Evolutionary conservation across 2,113 vertebrate genomes (phyloP).

Genomic region (Thymallus thymallus): DNA sequence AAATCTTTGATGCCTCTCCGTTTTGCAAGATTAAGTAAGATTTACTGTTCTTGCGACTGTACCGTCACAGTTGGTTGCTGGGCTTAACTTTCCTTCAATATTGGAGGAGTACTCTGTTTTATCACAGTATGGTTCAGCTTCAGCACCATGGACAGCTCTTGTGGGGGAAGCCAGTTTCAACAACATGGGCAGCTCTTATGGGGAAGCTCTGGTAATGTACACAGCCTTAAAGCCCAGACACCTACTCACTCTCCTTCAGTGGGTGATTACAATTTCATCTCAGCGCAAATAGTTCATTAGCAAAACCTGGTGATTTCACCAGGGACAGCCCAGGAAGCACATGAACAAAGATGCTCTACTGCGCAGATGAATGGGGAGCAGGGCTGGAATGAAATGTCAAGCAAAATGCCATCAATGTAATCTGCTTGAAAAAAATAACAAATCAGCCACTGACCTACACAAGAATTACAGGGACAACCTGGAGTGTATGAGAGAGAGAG

Average conservation of each 20-base stretch:
- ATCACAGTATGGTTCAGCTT: too few relatives aligned
- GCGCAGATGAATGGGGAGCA: slow-evolving; percentile 9
- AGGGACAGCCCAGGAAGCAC: background rate
- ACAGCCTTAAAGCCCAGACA: background rate
- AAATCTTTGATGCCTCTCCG: too few relatives aligned
- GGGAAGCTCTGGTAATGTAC: background rate
- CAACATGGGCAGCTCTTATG: background rate
- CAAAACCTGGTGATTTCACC: slow-evolving; percentile 21
- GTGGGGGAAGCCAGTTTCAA: background rate
- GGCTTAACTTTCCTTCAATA: too few relatives aligned
- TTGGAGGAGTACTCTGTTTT: too few relatives aligned
- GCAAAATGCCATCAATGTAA: slow-evolving; percentile 38
- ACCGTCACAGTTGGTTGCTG: too few relatives aligned
- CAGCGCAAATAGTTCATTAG: slow-evolving; percentile 46
- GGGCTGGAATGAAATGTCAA: slow-evolving; percentile 38
- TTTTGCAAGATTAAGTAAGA: too few relatives aligned
- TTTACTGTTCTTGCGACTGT: too few relatives aligned
- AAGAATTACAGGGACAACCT: background rate
- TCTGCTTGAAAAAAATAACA: slow-evolving; percentile 10
- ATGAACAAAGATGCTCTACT: background rate
- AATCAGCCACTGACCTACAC: background rate
- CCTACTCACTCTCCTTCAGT: too few relatives aligned
- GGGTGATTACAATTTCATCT: slow-evolving; percentile 20
- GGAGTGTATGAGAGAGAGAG: background rate
- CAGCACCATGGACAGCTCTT: background rate